phyloP scores from a whole-genome alignment of 2,113 vertebrate genomes.

The Globicephala melas region DNA sequence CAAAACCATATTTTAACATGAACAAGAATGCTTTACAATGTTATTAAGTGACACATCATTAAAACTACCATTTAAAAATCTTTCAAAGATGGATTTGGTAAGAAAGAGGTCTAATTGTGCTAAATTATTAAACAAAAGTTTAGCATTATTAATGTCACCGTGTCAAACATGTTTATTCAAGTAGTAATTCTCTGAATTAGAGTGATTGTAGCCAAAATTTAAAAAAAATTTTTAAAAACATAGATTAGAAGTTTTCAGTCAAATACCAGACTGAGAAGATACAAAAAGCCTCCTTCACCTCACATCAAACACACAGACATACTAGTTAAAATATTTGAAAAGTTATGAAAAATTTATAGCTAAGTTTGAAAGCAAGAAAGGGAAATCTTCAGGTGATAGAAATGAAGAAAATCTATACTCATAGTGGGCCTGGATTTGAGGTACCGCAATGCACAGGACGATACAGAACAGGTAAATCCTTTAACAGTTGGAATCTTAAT shows the following conservation, averaged over 20 bases:
- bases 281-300: background rate
- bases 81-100: background rate
- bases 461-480: background rate
- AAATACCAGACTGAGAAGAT: background rate
- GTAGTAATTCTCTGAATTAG: slow-evolving; percentile 1
- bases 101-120: background rate
- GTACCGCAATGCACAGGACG: background rate
- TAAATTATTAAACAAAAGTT: background rate
- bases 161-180: slow-evolving; percentile 6
- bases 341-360: background rate
- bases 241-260: background rate
- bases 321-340: background rate
- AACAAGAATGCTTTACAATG: background rate
- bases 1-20: background rate
- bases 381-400: background rate
- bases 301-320: background rate
- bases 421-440: background rate
- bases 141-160: background rate
- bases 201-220: background rate
- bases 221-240: background rate
- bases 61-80: background rate
- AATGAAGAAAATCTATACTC: background rate
- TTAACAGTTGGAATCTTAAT: background rate
- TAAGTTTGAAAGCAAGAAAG: background rate
- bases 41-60: background rate